A percentile compares a stretch with the other conserved stretches of the same genome.
Conservation (phyloP, 2,113 vertebrate species). For the Pelobates fuscus region DNA sequence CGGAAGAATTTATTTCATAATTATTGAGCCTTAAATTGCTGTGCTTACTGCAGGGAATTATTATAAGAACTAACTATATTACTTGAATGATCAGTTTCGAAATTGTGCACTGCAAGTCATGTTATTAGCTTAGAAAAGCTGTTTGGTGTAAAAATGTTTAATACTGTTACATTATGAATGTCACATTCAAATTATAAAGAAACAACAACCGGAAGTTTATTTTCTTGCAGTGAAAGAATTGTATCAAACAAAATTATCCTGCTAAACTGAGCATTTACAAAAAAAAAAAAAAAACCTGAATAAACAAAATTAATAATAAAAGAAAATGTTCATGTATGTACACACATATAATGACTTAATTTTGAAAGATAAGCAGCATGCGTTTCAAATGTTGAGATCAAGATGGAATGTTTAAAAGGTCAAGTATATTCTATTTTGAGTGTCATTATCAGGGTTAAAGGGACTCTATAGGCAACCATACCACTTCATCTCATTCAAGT, state of each 20-base stretch:
- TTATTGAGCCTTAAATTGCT: slow-evolving; percentile 2
- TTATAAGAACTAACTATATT: slow-evolving; percentile 22
- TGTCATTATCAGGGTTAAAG: too few species aligned
- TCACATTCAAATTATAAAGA: slow-evolving; percentile 3
- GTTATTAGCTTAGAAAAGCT: slow-evolving; percentile 13
- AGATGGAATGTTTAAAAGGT: too few species aligned
- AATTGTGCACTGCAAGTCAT: slow-evolving; percentile 15
- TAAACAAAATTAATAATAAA: too few species aligned
- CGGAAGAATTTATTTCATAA: slow-evolving; percentile 22
- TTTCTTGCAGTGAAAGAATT: neutral
- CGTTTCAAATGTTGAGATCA: too few species aligned
- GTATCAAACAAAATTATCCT: neutral
- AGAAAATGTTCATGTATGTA: too few species aligned
- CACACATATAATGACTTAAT: too few species aligned
- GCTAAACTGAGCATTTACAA: too few species aligned
- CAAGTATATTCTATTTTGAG: too few species aligned
- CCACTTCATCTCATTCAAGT: too few species aligned
- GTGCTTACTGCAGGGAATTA: slow-evolving; percentile 25
- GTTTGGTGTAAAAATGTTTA: slow-evolving; percentile 12
- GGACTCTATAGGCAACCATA: too few species aligned
- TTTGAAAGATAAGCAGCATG: too few species aligned
- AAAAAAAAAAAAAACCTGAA: too few species aligned
- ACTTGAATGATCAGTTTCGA: slow-evolving; percentile 31
- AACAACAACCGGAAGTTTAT: slow-evolving; percentile 11
- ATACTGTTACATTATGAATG: slow-evolving; percentile 8